Percentiles rank a stretch among this genome's conserved stretches.
Conservation (phyloP, 2,797 vertebrate genomes). For the Cryptoblepharus egeriae region DNA sequence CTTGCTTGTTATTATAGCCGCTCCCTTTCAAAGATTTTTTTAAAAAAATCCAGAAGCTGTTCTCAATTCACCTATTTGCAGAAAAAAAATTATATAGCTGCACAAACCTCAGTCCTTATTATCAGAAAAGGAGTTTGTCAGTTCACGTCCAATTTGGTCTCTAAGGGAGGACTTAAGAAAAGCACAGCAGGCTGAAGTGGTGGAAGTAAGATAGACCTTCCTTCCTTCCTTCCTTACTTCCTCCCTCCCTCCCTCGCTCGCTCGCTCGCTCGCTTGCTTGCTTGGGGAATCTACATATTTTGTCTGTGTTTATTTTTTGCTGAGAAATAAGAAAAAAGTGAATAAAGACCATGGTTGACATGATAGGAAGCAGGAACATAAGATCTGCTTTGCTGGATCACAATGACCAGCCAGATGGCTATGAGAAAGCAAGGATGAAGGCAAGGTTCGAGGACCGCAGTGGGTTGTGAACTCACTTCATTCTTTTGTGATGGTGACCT, state of each 20-base stretch:
- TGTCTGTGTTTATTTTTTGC: background rate
- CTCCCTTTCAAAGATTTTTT: background rate
- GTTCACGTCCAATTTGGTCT: no score
- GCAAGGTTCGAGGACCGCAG: no score
- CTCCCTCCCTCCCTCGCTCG: no score
- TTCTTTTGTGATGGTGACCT: no score
- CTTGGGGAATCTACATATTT: background rate
- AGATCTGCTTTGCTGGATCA: no score
- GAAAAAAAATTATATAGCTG: slow-evolving; percentile 8
- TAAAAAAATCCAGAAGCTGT: background rate
- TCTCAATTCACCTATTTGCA: background rate
- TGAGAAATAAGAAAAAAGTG: background rate
- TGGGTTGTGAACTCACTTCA: no score
- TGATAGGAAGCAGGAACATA: background rate
- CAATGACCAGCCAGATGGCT: background rate
- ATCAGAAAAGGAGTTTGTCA: background rate
- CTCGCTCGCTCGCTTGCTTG: background rate
- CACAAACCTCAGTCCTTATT: background rate
- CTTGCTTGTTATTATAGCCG: slow-evolving; percentile 5
- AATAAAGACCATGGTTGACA: background rate
- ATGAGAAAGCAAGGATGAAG: no score
- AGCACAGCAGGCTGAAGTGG: background rate
- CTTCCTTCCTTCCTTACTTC: background rate
- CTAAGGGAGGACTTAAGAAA: background rate
- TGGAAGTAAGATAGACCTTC: background rate